phyloP scores from a whole-genome alignment of 2,888 invertebrate genomes.

The Subacronicta megacephala region DNA sequence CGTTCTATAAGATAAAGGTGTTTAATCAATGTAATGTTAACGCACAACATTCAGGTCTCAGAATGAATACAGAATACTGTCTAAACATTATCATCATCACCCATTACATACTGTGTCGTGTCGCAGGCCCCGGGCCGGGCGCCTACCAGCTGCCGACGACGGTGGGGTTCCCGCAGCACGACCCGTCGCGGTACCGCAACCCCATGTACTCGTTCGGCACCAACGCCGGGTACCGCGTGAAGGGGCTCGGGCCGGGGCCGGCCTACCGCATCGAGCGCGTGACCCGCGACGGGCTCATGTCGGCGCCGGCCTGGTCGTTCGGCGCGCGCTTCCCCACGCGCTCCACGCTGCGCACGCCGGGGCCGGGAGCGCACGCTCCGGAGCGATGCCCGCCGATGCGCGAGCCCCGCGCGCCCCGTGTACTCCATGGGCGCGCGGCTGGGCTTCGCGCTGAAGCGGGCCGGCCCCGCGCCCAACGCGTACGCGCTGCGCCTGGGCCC shows the following conservation, averaged over 20 bases:
- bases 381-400: conserved; percentile 89
- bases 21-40: too few relatives aligned
- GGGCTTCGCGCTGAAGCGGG: conserved; percentile 77
- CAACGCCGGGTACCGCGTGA: conserved; percentile 79
- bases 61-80: too few relatives aligned
- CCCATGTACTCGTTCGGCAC: conserved; percentile 91
- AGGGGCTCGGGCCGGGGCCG: conserved; percentile 83
- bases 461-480: conserved; percentile 91
- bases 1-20: too few relatives aligned
- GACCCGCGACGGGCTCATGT: conserved; percentile 76
- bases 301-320: conserved; percentile 89
- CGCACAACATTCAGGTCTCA: too few relatives aligned
- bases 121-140: conserved; percentile 91
- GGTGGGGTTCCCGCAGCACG: conserved; percentile 90
- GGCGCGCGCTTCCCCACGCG: conserved; percentile 74
- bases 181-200: conserved; percentile 90
- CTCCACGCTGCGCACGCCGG: conserved; percentile 81
- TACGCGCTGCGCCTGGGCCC: conserved; percentile 85
- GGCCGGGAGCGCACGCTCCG: conserved; percentile 91
- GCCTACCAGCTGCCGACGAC: conserved; percentile 91
- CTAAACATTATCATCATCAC: too few relatives aligned
- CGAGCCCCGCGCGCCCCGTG: conserved; percentile 88
- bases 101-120: too few relatives aligned
- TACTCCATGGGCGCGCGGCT: conserved; percentile 89
- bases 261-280: conserved; percentile 81